These are phyloP conservation scores for Lagorchestes hirsutus DNA, from an alignment of 2,797 vertebrate species.

Conservation along the genomic window DNA sequence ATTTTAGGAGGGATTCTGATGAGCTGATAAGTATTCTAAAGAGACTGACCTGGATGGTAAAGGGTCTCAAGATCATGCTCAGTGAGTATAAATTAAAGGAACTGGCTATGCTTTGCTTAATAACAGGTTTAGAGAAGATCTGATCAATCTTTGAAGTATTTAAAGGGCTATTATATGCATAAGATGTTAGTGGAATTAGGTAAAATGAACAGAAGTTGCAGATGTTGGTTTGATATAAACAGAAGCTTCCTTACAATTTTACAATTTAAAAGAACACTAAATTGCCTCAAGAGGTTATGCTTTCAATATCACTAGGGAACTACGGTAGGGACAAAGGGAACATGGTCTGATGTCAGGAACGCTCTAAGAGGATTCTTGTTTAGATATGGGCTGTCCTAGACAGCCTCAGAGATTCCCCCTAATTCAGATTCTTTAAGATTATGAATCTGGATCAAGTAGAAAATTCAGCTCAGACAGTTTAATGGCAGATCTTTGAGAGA, in stretches of 20 bases:
- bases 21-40: neutral
- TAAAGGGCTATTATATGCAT: neutral
- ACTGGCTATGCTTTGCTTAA: neutral
- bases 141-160: neutral
- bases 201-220: neutral
- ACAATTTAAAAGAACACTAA: neutral
- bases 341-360: neutral
- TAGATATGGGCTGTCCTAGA: neutral
- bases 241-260: neutral
- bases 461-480: neutral
- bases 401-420: neutral
- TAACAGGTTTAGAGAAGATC: neutral
- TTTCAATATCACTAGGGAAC: neutral
- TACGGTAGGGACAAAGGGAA: neutral
- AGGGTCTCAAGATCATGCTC: neutral
- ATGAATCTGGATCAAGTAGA: neutral
- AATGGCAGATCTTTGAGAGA: constrained; percentile 8
- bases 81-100: neutral
- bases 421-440: neutral
- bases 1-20: neutral
- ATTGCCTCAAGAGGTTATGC: neutral
- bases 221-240: neutral
- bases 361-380: neutral
- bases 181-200: neutral
- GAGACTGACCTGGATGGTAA: neutral